A percentile compares a stretch with the other conserved stretches of the same genome.
These are phyloP conservation scores for Gavialis gangeticus DNA, from an alignment of 2,113 vertebrate genomes.

Conservation along the genomic window DNA sequence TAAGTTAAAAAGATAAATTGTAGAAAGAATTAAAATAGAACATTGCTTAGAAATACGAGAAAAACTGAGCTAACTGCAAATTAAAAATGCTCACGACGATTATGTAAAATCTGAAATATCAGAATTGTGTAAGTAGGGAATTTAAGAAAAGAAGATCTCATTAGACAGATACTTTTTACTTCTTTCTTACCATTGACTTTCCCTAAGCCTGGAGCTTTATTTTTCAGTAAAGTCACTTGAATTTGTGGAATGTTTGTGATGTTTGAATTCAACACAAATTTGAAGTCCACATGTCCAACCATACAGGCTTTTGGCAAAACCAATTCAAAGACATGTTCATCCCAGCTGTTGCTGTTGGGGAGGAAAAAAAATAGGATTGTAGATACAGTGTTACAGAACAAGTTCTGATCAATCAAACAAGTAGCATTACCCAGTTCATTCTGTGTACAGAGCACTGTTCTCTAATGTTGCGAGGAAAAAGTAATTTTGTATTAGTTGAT, in stretches of 20 bases:
- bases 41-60: neutral
- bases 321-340: slow-evolving; percentile 97
- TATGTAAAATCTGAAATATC: too few relatives aligned
- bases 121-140: neutral
- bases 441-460: neutral
- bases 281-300: slow-evolving; percentile 99
- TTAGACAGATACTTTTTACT: neutral
- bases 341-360: slow-evolving; percentile 93
- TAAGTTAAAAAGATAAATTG: neutral
- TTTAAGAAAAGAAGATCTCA: neutral
- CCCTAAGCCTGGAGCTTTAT: slow-evolving; percentile 95
- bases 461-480: neutral
- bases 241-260: slow-evolving; percentile 98
- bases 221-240: slow-evolving; percentile 98
- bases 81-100: neutral
- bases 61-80: neutral
- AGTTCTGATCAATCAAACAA: neutral
- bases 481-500: neutral
- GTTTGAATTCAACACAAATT: slow-evolving; percentile 97
- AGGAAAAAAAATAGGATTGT: slow-evolving; percentile 1
- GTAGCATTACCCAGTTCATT: neutral
- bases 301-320: slow-evolving; percentile 98
- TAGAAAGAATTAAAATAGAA: neutral
- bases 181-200: slow-evolving; percentile 93
- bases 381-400: neutral